These are phyloP conservation scores for Peromyscus nudipes DNA, from an alignment of 2,797 vertebrate genomes.

Conservation along the genomic window DNA sequence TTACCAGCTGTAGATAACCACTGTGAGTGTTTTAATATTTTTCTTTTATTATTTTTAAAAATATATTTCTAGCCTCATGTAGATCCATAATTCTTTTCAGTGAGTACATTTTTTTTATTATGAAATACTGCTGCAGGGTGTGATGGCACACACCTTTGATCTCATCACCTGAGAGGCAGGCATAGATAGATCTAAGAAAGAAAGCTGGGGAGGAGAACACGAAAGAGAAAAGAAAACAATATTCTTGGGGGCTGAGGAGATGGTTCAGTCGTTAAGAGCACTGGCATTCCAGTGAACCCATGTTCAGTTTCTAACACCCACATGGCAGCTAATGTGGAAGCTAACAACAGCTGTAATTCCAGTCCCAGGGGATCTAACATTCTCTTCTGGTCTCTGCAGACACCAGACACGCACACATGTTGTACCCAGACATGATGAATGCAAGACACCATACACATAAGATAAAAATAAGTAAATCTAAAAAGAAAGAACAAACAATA, in stretches of 20 bases:
- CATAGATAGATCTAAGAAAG: background rate
- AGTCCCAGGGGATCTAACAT: background rate
- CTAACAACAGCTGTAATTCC: background rate
- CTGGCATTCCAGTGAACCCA: background rate
- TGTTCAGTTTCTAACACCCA: background rate
- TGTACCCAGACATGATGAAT: background rate
- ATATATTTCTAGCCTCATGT: conserved; percentile 12
- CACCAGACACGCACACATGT: background rate
- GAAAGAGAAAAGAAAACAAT: background rate
- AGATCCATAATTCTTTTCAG: background rate
- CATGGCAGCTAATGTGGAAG: background rate
- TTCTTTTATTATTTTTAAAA: background rate
- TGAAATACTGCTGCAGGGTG: background rate
- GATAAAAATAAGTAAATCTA: background rate
- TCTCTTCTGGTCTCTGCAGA: background rate
- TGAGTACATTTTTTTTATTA: conserved; percentile 30
- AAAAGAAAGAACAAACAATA: background rate
- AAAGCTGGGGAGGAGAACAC: background rate
- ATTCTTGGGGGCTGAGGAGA: background rate
- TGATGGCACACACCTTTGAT: background rate
- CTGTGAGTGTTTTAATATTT: conserved; percentile 61
- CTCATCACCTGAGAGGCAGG: background rate
- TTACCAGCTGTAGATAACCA: conserved; percentile 9
- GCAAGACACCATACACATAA: background rate
- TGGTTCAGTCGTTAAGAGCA: background rate